Percentiles rank a stretch among this genome's conserved stretches.
Conservation (phyloP, 1,140 invertebrate genomes). For the Papilio polytes region DNA sequence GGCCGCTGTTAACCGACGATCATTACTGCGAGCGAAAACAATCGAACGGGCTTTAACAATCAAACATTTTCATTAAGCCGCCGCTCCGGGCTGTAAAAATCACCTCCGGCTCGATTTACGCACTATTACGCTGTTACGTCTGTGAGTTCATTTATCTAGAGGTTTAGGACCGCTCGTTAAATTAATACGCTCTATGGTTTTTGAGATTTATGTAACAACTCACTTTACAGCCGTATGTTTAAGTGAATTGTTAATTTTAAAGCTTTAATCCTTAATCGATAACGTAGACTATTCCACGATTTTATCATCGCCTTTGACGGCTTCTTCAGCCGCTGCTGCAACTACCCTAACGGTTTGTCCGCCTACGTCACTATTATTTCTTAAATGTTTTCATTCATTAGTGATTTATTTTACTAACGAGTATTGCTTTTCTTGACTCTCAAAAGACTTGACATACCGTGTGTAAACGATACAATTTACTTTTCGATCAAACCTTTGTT, state of each 20-base stretch:
- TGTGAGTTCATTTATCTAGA: conserved; percentile 62
- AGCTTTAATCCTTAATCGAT: not conserved
- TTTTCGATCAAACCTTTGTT: not conserved
- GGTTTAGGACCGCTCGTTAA: conserved; percentile 60
- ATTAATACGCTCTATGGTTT: conserved; percentile 47
- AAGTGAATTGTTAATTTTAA: conserved; percentile 1
- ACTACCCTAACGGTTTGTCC: too few relatives aligned
- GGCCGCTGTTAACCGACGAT: conserved; percentile 53
- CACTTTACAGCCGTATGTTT: not conserved
- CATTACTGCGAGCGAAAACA: conserved; percentile 70
- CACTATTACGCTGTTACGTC: conserved; percentile 59
- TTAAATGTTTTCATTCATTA: not conserved
- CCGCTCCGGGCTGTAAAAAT: conserved; percentile 58
- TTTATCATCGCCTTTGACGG: too few relatives aligned
- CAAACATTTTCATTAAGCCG: conserved; percentile 71
- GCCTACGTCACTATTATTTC: not conserved
- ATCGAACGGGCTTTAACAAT: conserved; percentile 70
- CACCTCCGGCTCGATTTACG: conserved; percentile 60
- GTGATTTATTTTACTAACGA: not conserved
- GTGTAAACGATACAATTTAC: not conserved
- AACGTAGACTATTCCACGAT: too few relatives aligned
- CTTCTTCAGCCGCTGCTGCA: too few relatives aligned
- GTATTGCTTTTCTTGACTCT: too few relatives aligned
- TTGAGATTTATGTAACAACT: conserved; percentile 29
- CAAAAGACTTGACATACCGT: not conserved